Evolutionary conservation across 1,140 invertebrate species (phyloP), one percentile per base, ranked within the genome.

Genomic region (Calycopis cecrops): DNA sequence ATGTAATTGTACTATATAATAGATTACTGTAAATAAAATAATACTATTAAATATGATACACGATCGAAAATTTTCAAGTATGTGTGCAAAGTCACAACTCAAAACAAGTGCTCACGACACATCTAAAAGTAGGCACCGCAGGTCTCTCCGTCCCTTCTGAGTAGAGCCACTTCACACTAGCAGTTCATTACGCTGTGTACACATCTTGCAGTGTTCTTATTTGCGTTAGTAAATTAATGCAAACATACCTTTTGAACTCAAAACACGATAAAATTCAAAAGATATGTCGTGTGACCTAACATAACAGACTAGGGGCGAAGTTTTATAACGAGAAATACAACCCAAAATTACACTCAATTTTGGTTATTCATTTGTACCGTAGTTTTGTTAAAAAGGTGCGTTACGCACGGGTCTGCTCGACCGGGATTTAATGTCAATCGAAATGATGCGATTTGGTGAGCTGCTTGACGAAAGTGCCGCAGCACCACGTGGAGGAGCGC

Each of bases 401-500:
- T 14, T 40, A 17, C 51, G 21, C 35, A 9, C n/a, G 17, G 10
- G 38, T n/a, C 34, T 34, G 14, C 33, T 12, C 42, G 48, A 38
- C 42, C 33, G 42, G 35, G 34, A 48, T 34, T 73, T 73, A 76
- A 48, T 76, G 88, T 87, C 84, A 89, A 73, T 91, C 90, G 64
- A 91, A 88, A 76, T 91, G 90, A 58, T 91, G 90, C 7, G 90
- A 90, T 71, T 90, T 90, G 53, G 88, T 88, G 60, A 91, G 78
- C 58, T 91, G 90, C 65, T 89, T 88, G 57, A 91, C 89, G 71
- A 91, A 90, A 21, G 89, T 88, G 55, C 89, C 90, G 69, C 90
- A 91, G 69, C 90, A 91, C 90, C 90, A 91, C 7, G 90, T 91
- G 55, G 90, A 90, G 48, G 90, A 90, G 48, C 90, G 79, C 16